Conservation (phyloP, 2,113 vertebrate species). For the Proteles cristata region DNA sequence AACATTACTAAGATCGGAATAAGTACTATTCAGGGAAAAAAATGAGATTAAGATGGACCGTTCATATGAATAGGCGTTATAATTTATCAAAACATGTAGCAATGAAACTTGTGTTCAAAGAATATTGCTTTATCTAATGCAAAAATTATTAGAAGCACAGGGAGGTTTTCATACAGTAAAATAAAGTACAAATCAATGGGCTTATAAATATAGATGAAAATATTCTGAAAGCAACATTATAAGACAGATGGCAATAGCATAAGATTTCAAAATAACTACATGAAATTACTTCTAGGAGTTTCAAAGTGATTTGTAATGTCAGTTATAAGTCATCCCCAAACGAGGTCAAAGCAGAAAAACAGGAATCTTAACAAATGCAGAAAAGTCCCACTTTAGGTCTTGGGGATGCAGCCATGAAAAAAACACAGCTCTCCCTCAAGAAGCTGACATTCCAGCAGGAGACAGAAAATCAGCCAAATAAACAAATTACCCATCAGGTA, state of each 20-base stretch:
- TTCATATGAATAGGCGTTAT: not conserved
- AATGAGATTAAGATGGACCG: not conserved
- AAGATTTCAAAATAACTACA: constrained; percentile 29
- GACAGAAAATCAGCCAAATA: not conserved
- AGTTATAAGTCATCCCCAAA: not conserved
- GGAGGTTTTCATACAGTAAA: not conserved
- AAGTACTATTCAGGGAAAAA: constrained; percentile 47
- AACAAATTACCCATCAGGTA: not conserved
- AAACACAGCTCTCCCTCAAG: not conserved
- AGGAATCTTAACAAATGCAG: not conserved
- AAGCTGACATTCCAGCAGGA: not conserved
- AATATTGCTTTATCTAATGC: not conserved
- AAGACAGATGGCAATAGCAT: not conserved
- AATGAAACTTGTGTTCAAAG: not conserved
- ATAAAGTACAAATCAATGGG: not conserved
- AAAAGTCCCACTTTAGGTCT: not conserved
- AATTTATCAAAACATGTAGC: not conserved
- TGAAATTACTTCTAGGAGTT: not conserved
- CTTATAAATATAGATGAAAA: not conserved
- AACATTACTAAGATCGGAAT: not conserved
- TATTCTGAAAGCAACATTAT: constrained; percentile 3
- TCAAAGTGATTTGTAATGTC: constrained; percentile 31
- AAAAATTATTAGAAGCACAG: not conserved
- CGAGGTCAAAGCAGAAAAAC: not conserved
- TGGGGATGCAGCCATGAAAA: not conserved